These are phyloP conservation scores for Euglossa dilemma DNA, from an alignment of 1,140 invertebrate species.

Conservation along the genomic window DNA sequence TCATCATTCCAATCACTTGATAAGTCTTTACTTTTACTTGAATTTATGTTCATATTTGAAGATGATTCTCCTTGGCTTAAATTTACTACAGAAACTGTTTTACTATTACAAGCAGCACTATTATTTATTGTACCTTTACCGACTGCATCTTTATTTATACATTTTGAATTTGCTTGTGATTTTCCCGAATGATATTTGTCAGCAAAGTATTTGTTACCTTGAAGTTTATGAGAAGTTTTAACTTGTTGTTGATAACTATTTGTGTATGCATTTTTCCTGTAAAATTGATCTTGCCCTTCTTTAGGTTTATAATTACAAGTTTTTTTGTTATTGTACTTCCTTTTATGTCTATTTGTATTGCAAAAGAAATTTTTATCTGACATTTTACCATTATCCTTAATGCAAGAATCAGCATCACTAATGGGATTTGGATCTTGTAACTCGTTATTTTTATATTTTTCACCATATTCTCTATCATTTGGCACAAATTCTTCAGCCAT, in stretches of 20 bases:
- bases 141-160: no score
- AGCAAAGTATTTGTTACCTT: slow-evolving; percentile 63
- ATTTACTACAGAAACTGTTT: slow-evolving; percentile 8
- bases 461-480: slow-evolving; percentile 16
- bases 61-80: slow-evolving; percentile 33
- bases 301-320: slow-evolving; percentile 53
- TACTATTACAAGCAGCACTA: slow-evolving; percentile 9
- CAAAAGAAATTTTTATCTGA: slow-evolving; percentile 28
- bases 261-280: slow-evolving; percentile 27
- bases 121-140: not conserved
- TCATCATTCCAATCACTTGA: slow-evolving; percentile 28
- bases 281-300: slow-evolving; percentile 33
- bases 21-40: not conserved
- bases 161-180: not conserved
- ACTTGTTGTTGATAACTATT: slow-evolving; percentile 54
- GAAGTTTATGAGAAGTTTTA: slow-evolving; percentile 63
- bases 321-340: slow-evolving; percentile 59
- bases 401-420: not conserved
- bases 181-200: slow-evolving; percentile 56
- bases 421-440: not conserved
- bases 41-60: slow-evolving; percentile 15
- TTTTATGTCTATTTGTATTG: slow-evolving; percentile 47
- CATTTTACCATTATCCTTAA: not conserved
- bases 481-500: slow-evolving; percentile 71
- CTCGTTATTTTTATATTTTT: slow-evolving; percentile 1